Conservation (phyloP, 2,797 vertebrate genomes). For the Triplophysa bombifrons region DNA sequence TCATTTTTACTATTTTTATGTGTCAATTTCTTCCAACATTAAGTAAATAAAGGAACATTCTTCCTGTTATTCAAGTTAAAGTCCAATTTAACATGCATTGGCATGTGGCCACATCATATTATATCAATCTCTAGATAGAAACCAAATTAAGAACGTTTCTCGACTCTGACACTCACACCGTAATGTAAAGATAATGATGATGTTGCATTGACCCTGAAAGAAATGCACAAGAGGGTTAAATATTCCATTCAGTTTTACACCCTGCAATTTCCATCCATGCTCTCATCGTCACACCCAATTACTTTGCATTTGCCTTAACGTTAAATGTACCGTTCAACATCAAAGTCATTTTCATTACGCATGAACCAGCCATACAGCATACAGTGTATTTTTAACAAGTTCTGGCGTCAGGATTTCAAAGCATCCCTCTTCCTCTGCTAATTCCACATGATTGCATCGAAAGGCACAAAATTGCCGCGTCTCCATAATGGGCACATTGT, state of each 20-base stretch:
- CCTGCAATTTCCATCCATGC: background rate
- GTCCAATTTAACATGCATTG: background rate
- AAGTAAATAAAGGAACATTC: background rate
- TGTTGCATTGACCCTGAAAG: background rate
- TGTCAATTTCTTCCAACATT: background rate
- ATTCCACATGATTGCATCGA: slow-evolving; percentile 8
- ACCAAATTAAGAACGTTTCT: background rate
- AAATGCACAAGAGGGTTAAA: background rate
- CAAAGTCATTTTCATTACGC: slow-evolving; percentile 34
- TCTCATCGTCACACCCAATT: slow-evolving; percentile 6
- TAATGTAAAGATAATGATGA: background rate
- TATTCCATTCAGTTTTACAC: slow-evolving; percentile 1
- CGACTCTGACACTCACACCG: background rate
- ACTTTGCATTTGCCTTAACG: slow-evolving; percentile 4
- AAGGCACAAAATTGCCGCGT: background rate
- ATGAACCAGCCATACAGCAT: background rate
- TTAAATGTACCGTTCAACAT: slow-evolving; percentile 34
- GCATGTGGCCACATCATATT: background rate
- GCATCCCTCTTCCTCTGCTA: background rate
- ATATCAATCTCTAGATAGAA: background rate
- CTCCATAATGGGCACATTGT: slow-evolving; percentile 9
- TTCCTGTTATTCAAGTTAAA: background rate
- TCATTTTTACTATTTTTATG: background rate
- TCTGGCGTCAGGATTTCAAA: slow-evolving; percentile 8
- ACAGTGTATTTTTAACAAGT: background rate